These are phyloP conservation scores for Donacobius atricapilla DNA, from an alignment of 2,113 vertebrate genomes.

Conservation along the genomic window DNA sequence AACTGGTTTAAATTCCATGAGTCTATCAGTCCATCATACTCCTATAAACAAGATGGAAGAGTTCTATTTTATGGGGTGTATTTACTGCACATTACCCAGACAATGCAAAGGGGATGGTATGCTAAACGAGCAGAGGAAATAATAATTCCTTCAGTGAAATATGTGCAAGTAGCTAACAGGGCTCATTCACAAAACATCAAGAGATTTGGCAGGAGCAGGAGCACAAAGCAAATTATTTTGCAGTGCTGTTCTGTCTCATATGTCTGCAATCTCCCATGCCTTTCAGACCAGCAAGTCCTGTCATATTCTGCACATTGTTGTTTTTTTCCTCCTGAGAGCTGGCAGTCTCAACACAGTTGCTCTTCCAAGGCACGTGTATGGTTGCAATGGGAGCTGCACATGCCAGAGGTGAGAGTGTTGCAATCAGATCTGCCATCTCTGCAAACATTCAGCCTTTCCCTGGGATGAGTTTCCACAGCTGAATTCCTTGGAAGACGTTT, in stretches of 20 bases:
- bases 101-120: not conserved
- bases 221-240: not conserved
- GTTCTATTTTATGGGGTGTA: not conserved
- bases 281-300: not conserved
- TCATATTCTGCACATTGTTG: not conserved
- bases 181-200: not conserved
- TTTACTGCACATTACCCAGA: not conserved
- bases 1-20: not conserved
- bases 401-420: not conserved
- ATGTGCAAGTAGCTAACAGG: not conserved
- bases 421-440: not conserved
- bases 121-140: not conserved
- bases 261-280: not conserved
- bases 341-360: not conserved
- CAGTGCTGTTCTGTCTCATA: not conserved
- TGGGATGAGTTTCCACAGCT: not conserved
- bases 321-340: not conserved
- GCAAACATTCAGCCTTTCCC: not conserved
- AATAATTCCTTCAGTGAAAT: not conserved
- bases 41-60: not conserved
- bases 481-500: not conserved
- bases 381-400: not conserved
- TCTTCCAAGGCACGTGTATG: not conserved
- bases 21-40: not conserved
- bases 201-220: not conserved